These are phyloP conservation scores for Drosophila malerkotliana DNA, from an alignment of 1,140 invertebrate genomes.

Conservation along the genomic window DNA sequence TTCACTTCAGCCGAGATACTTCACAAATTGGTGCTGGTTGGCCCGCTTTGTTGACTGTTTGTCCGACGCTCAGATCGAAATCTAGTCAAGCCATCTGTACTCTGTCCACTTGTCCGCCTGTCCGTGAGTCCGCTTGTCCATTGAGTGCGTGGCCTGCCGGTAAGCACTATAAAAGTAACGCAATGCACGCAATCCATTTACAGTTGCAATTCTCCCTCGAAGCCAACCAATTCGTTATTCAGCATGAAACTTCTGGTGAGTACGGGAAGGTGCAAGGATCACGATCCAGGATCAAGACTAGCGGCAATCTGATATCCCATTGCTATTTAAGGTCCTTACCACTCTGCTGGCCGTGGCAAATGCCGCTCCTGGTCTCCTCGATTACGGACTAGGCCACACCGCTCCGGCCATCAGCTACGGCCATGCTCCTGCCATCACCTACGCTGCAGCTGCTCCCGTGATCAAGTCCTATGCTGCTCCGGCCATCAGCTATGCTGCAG, in stretches of 20 bases:
- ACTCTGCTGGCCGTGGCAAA: slow-evolving; percentile 63
- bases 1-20: slow-evolving; percentile 68
- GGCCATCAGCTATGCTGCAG: slow-evolving; percentile 34
- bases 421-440: slow-evolving; percentile 57
- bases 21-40: slow-evolving; percentile 78
- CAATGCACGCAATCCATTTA: slow-evolving; percentile 69
- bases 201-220: slow-evolving; percentile 70
- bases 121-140: slow-evolving; percentile 19
- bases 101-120: slow-evolving; percentile 32
- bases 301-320: not conserved
- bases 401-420: slow-evolving; percentile 29
- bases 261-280: slow-evolving; percentile 4
- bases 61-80: slow-evolving; percentile 64
- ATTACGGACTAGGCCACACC: slow-evolving; percentile 55
- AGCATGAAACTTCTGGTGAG: slow-evolving; percentile 76
- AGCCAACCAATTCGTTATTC: slow-evolving; percentile 44
- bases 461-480: slow-evolving; percentile 55
- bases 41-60: slow-evolving; percentile 71
- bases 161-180: slow-evolving; percentile 59
- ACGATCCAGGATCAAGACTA: slow-evolving; percentile 2
- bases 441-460: slow-evolving; percentile 57
- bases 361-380: slow-evolving; percentile 59
- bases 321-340: slow-evolving; percentile 48
- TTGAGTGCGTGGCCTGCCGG: slow-evolving; percentile 32
- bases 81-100: slow-evolving; percentile 61